Conservation (phyloP, 2,797 vertebrate genomes). For the Karalla daura region DNA sequence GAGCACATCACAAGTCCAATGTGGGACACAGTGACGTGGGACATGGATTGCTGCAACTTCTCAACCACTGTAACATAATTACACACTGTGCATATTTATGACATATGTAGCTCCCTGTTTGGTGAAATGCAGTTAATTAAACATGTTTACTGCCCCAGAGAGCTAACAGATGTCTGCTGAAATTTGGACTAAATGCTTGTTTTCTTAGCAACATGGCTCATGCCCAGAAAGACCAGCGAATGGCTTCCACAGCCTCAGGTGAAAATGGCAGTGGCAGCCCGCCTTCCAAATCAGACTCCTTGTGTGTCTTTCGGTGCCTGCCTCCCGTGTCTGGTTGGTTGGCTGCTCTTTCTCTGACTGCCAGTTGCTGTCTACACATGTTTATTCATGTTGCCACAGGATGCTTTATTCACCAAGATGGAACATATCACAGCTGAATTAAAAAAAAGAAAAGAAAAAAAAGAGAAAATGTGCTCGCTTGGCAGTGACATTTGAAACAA, state of each 20-base stretch:
- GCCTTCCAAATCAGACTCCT: constrained; percentile 63
- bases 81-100: constrained; percentile 53
- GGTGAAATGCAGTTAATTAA: constrained; percentile 80
- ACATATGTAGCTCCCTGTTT: constrained; percentile 69
- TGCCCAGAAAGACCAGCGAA: constrained; percentile 63
- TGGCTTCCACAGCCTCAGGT: constrained; percentile 77
- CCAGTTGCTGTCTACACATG: constrained; percentile 75
- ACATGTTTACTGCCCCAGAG: constrained; percentile 73
- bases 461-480: constrained; percentile 13
- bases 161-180: constrained; percentile 79
- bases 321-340: constrained; percentile 56
- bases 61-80: constrained; percentile 52
- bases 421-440: constrained; percentile 58
- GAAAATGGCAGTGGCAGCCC: constrained; percentile 74
- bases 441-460: constrained; percentile 1
- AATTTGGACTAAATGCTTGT: constrained; percentile 79
- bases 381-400: constrained; percentile 80
- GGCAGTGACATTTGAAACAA: constrained; percentile 41
- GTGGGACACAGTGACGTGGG: constrained; percentile 48
- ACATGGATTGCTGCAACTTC: constrained; percentile 50
- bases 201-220: constrained; percentile 62
- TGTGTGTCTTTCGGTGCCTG: constrained; percentile 58
- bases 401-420: constrained; percentile 65
- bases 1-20: constrained; percentile 48
- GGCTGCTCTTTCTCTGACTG: constrained; percentile 53